phyloP scores from a whole-genome alignment of 2,113 vertebrate genomes.

The Thunnus maccoyii region DNA sequence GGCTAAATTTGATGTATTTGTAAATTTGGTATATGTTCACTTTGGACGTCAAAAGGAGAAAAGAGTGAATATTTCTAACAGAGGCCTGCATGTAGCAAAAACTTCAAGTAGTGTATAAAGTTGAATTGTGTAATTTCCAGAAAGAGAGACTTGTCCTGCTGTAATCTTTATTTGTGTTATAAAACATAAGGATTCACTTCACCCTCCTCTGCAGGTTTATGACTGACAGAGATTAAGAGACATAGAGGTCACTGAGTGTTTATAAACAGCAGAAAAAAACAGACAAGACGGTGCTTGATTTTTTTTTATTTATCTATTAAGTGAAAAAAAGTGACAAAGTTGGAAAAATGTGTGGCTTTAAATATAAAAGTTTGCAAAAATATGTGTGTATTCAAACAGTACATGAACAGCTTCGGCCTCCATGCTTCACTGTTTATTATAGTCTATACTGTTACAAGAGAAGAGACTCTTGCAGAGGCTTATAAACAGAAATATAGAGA shows the following conservation, averaged over 20 bases:
- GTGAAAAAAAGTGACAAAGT: slow-evolving; percentile 82
- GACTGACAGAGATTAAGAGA: neutral
- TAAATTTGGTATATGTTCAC: too few relatives aligned
- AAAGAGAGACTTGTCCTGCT: neutral
- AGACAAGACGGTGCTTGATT: slow-evolving; percentile 54
- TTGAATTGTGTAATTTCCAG: neutral
- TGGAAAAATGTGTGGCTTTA: slow-evolving; percentile 72
- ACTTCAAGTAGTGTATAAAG: neutral
- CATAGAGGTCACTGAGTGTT: neutral
- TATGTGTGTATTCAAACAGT: slow-evolving; percentile 65
- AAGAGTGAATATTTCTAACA: neutral
- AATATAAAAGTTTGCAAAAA: slow-evolving; percentile 81
- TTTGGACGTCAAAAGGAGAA: neutral
- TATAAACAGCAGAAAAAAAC: slow-evolving; percentile 12
- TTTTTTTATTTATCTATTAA: slow-evolving; percentile 67
- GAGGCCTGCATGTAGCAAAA: neutral
- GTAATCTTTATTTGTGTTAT: neutral
- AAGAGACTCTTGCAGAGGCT: neutral
- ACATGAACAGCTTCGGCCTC: slow-evolving; percentile 17
- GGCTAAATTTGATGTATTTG: too few relatives aligned
- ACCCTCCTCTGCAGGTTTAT: neutral
- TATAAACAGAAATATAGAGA: slow-evolving; percentile 28
- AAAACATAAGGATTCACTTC: neutral
- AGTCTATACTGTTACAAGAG: neutral
- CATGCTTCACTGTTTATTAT: neutral